Percentiles rank a stretch among this genome's conserved stretches.
Conservation (phyloP, 2,888 invertebrate genomes). For the Pegoplata infirma region DNA sequence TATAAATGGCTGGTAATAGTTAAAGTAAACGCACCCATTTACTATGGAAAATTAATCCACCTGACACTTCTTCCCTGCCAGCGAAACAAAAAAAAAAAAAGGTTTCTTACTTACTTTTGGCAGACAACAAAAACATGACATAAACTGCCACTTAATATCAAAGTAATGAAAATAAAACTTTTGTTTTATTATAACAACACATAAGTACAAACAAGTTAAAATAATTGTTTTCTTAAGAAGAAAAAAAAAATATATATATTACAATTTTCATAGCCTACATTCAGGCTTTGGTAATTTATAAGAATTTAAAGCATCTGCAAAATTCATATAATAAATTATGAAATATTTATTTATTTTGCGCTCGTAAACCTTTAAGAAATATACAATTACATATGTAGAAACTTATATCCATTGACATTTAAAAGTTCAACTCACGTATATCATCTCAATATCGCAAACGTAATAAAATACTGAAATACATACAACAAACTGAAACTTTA, state of each 20-base stretch:
- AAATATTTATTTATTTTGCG: constrained; percentile 34
- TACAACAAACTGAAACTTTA: constrained; percentile 11
- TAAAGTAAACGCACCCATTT: constrained; percentile 46
- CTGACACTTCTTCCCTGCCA: background rate
- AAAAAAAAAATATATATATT: background rate
- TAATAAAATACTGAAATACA: constrained; percentile 5
- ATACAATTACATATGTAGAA: constrained; percentile 16
- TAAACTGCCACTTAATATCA: constrained; percentile 35
- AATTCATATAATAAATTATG: constrained; percentile 7
- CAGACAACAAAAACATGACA: constrained; percentile 31
- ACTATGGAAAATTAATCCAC: background rate
- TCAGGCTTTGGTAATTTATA: background rate
- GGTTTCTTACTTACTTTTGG: background rate
- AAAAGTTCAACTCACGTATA: constrained; percentile 53
- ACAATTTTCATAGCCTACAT: constrained; percentile 15
- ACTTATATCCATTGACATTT: constrained; percentile 37
- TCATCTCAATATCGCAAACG: constrained; percentile 48
- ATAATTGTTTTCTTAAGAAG: background rate
- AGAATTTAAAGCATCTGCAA: background rate
- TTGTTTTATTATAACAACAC: background rate
- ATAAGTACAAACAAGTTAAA: background rate
- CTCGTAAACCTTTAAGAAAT: background rate
- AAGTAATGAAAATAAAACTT: constrained; percentile 14
- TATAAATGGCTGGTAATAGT: constrained; percentile 25
- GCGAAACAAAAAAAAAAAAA: background rate